Evolutionary conservation across 2,113 vertebrate genomes (phyloP).

Genomic region (Delphinapterus leucas): DNA sequence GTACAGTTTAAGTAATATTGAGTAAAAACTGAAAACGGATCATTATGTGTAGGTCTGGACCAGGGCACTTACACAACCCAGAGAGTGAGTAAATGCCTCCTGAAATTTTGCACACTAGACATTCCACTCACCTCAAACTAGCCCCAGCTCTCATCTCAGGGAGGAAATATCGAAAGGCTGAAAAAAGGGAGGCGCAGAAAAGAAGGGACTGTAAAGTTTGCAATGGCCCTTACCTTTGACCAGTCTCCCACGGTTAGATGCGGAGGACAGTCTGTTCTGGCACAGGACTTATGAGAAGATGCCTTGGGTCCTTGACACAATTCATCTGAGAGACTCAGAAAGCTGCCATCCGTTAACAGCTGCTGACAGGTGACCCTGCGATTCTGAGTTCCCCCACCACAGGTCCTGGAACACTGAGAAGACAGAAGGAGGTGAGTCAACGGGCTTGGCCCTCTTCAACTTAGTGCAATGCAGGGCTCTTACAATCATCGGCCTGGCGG

Average conservation of each 20-base stretch:
- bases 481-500: fast-evolving
- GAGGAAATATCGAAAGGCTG: background rate
- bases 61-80: background rate
- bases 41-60: background rate
- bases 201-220: background rate
- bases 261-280: constrained; percentile 87
- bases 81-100: background rate
- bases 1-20: background rate
- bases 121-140: background rate
- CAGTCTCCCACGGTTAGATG: constrained; percentile 87
- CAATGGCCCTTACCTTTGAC: constrained; percentile 86
- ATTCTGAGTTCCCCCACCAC: constrained; percentile 88
- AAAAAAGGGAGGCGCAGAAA: background rate
- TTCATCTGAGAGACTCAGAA: constrained; percentile 83
- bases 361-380: constrained; percentile 91
- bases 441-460: fast-evolving
- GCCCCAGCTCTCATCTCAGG: background rate
- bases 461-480: too few relatives aligned
- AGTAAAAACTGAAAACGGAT: background rate
- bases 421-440: background rate
- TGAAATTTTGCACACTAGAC: background rate
- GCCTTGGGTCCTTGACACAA: constrained; percentile 83
- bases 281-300: constrained; percentile 83
- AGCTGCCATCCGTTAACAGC: constrained; percentile 89
- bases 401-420: constrained; percentile 90